Percentiles rank a stretch among this genome's conserved stretches.
Conservation (phyloP, 2,888 invertebrate genomes). For the Lepidocyrtinus sp. region DNA sequence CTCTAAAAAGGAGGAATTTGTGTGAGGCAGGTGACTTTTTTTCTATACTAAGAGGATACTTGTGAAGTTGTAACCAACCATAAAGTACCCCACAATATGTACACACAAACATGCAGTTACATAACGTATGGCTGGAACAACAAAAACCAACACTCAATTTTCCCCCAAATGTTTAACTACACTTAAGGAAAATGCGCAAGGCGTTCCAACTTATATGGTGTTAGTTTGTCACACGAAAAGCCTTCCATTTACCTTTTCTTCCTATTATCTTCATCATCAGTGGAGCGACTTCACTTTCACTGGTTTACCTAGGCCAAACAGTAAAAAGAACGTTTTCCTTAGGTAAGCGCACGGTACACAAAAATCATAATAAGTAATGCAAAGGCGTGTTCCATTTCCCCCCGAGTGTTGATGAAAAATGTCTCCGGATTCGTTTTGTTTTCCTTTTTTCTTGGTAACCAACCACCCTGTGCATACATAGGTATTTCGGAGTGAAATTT, state of each 20-base stretch:
- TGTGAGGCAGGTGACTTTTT: too few relatives aligned
- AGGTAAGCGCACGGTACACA: background rate
- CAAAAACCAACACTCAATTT: too few relatives aligned
- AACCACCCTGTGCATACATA: background rate
- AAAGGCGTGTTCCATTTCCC: constrained; percentile 7
- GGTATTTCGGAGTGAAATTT: background rate
- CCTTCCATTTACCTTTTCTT: background rate
- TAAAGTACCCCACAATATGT: too few relatives aligned
- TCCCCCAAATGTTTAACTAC: background rate
- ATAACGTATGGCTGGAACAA: too few relatives aligned
- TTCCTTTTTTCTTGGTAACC: constrained; percentile 8
- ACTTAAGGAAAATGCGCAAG: background rate
- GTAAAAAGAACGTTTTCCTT: background rate
- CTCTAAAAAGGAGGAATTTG: too few relatives aligned
- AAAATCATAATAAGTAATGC: too few relatives aligned
- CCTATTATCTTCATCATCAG: background rate
- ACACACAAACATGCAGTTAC: too few relatives aligned
- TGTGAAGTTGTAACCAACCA: too few relatives aligned
- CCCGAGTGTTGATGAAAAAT: constrained; percentile 2
- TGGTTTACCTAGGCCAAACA: too few relatives aligned
- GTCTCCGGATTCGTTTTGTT: constrained; percentile 1
- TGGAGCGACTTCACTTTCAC: background rate
- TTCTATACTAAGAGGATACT: too few relatives aligned
- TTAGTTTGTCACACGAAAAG: background rate
- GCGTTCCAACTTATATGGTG: background rate